Evolutionary conservation across 2,888 invertebrate genomes (phyloP).

Genomic region (Electrophaes corylata): DNA sequence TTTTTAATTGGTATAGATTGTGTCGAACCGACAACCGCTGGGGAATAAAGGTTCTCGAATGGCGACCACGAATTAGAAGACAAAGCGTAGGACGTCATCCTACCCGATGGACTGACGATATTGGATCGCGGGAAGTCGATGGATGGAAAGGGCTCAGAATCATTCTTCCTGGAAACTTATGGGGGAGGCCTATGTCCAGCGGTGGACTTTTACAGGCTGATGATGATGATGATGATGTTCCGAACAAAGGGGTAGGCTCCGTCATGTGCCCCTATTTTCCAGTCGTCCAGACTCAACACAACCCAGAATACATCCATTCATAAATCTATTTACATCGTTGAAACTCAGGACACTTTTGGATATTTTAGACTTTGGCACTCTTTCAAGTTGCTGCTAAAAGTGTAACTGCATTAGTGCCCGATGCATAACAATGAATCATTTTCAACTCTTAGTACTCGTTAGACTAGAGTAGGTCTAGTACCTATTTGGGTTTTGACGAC

Average conservation of each 20-base stretch:
- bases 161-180: too few species aligned
- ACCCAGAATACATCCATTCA: constrained; percentile 31
- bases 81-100: too few species aligned
- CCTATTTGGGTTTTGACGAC: neutral
- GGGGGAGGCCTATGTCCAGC: too few species aligned
- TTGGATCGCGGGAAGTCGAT: too few species aligned
- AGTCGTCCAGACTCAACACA: constrained; percentile 9
- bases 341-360: constrained; percentile 28
- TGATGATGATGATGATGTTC: too few species aligned
- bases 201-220: too few species aligned
- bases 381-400: constrained; percentile 25
- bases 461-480: neutral
- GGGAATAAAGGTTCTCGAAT: too few species aligned
- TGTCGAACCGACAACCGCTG: too few species aligned
- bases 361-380: constrained; percentile 29
- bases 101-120: too few species aligned
- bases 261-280: neutral
- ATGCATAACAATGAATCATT: constrained; percentile 24
- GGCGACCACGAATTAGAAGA: too few species aligned
- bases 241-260: neutral
- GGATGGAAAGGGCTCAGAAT: too few species aligned
- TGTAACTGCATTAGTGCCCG: constrained; percentile 10
- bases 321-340: constrained; percentile 32
- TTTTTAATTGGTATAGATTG: too few species aligned
- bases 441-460: neutral